Percentiles rank a stretch among this genome's conserved stretches.
Evolutionary conservation across 2,113 vertebrate species (phyloP).

Genomic region (Suricata suricatta): DNA sequence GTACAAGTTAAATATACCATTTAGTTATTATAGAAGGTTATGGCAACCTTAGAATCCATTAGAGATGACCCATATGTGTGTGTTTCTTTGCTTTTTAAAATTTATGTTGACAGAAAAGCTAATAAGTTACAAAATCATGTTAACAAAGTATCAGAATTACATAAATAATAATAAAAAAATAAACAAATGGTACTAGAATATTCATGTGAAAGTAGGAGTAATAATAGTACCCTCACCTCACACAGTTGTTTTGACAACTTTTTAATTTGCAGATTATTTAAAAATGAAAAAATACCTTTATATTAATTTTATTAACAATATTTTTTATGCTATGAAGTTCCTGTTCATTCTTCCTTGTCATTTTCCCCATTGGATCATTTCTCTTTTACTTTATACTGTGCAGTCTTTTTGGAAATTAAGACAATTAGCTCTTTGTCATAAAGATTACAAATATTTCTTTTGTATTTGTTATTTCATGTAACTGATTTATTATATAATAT

Average conservation of each 20-base stretch:
- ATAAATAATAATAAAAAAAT: no score
- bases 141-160: neutral
- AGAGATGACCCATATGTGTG: neutral
- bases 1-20: neutral
- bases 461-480: neutral
- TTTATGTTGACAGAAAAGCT: neutral
- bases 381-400: neutral
- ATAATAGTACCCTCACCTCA: neutral
- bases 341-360: neutral
- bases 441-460: neutral
- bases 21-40: neutral
- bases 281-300: neutral
- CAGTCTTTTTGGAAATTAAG: neutral
- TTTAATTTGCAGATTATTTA: neutral
- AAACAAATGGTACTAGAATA: neutral
- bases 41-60: neutral
- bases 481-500: neutral
- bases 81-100: neutral
- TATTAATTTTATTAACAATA: neutral
- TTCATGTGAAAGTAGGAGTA: neutral
- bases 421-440: neutral
- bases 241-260: neutral
- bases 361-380: neutral
- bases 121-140: neutral
- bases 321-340: neutral